Evolutionary conservation across 2,888 invertebrate genomes (phyloP).

Genomic region (Athrips mouffetella): DNA sequence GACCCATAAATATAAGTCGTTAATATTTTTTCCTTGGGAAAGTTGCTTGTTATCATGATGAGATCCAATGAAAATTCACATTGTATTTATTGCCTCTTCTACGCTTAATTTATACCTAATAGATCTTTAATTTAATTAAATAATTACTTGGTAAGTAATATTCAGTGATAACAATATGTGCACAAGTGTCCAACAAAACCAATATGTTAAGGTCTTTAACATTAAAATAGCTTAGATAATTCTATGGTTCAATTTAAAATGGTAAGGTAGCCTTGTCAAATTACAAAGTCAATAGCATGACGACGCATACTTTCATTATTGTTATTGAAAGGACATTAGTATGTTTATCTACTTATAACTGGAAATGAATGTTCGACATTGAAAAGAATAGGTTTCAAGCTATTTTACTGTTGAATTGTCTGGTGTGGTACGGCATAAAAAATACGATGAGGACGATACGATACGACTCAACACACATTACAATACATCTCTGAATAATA

Average conservation of each 20-base stretch:
- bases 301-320: conserved; percentile 23
- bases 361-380: conserved; percentile 26
- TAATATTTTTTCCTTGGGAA: too few species aligned
- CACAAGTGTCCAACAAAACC: conserved; percentile 6
- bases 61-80: too few species aligned
- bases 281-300: conserved; percentile 33
- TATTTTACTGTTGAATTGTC: neutral
- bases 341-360: conserved; percentile 27
- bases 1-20: too few species aligned
- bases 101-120: too few species aligned
- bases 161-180: neutral
- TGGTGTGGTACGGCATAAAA: too few species aligned
- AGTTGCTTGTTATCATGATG: too few species aligned
- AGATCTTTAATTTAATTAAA: neutral
- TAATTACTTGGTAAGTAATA: neutral
- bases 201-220: neutral
- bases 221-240: neutral
- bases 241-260: conserved; percentile 16
- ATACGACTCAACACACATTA: too few species aligned
- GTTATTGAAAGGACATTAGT: conserved; percentile 34
- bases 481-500: too few species aligned
- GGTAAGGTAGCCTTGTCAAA: conserved; percentile 29
- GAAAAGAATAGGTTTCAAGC: conserved; percentile 17
- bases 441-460: too few species aligned
- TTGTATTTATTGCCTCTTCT: too few species aligned